A percentile compares a stretch with the other conserved stretches of the same genome.
Evolutionary conservation across 2,797 vertebrate genomes (phyloP).

Genomic region (Ctenopoma multispine): DNA sequence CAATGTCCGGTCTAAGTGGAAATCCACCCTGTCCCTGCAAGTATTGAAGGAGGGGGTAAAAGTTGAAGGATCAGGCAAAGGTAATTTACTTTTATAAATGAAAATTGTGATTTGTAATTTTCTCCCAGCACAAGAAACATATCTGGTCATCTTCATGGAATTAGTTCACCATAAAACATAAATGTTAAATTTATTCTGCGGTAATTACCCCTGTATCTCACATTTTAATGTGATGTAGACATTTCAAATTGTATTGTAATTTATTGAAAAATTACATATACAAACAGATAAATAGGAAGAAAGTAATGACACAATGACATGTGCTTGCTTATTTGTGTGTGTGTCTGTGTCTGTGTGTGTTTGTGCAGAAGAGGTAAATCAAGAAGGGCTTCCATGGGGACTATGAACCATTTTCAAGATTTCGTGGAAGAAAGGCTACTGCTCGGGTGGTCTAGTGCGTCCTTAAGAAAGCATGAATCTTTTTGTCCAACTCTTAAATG

Average conservation of each 20-base stretch:
- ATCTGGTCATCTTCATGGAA: conserved; percentile 42
- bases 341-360: neutral
- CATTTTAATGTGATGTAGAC: neutral
- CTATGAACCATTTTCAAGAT: conserved; percentile 38
- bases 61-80: conserved; percentile 33
- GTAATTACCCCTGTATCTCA: neutral
- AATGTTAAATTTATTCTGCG: conserved; percentile 28
- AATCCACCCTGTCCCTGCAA: conserved; percentile 27
- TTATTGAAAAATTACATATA: conserved; percentile 23
- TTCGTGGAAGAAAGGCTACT: conserved; percentile 33
- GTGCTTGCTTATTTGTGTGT: neutral
- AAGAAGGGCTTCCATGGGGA: conserved; percentile 14
- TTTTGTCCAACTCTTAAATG: conserved; percentile 3
- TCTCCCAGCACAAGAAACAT: neutral
- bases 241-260: neutral
- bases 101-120: conserved; percentile 17
- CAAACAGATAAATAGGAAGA: neutral
- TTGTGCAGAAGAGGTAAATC: neutral
- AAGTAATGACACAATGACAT: neutral
- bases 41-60: conserved; percentile 46
- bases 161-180: conserved; percentile 26
- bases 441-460: conserved; percentile 44
- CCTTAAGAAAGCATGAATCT: conserved; percentile 6
- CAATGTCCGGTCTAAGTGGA: conserved; percentile 46
- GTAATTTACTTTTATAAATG: conserved; percentile 15